Conservation (phyloP, 2,888 invertebrate species). For the Phlogophora meticulosa region DNA sequence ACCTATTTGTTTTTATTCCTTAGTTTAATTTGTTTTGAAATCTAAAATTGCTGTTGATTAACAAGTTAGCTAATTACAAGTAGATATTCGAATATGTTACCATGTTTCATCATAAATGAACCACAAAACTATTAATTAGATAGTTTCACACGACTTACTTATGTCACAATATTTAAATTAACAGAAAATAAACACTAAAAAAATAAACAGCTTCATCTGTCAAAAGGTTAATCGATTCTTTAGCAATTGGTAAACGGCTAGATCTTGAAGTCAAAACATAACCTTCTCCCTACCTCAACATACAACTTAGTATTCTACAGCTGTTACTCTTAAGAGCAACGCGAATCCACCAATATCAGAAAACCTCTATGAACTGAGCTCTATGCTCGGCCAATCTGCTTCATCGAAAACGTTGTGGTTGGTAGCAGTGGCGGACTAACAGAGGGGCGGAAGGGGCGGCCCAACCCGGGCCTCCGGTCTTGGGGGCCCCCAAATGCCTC, state of each 20-base stretch:
- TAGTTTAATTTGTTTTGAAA: not conserved
- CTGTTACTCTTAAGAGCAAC: not conserved
- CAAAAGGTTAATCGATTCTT: slow-evolving; percentile 26
- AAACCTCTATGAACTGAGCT: too few relatives aligned
- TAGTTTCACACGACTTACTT: slow-evolving; percentile 3
- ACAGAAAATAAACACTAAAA: too few relatives aligned
- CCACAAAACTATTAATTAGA: slow-evolving; percentile 9
- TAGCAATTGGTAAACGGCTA: not conserved
- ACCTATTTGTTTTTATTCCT: not conserved
- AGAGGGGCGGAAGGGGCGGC: too few relatives aligned
- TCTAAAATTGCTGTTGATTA: not conserved
- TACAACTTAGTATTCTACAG: not conserved
- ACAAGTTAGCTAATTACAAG: too few relatives aligned
- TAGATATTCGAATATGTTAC: not conserved
- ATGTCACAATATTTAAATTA: not conserved
- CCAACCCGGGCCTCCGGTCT: too few relatives aligned
- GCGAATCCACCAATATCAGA: too few relatives aligned
- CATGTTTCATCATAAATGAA: not conserved
- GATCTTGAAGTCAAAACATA: too few relatives aligned
- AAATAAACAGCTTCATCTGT: not conserved
- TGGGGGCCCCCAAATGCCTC: too few relatives aligned
- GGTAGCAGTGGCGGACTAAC: too few relatives aligned
- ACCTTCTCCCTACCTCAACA: too few relatives aligned
- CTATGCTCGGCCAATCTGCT: too few relatives aligned
- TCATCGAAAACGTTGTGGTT: too few relatives aligned